Evolutionary conservation across 2,113 vertebrate species (phyloP), one percentile per base, ranked within the genome.

Genomic region (Bothrops jararaca): DNA sequence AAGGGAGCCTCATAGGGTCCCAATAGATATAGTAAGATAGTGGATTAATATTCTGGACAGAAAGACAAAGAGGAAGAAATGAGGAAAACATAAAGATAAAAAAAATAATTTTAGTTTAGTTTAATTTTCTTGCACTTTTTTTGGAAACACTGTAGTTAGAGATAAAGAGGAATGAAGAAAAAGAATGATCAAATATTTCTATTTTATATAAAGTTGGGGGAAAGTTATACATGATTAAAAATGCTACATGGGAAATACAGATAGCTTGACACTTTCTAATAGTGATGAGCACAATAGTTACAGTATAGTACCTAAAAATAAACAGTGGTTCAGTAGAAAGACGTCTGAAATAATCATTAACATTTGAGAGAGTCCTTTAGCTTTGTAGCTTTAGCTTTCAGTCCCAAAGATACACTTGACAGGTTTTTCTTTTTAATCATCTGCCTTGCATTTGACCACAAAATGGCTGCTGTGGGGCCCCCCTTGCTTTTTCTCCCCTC

Each of bases 1-100:
- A 93, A 94, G 88, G 87, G 5, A 90, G 93, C 88, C 9, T 0
- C 22, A 50, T 42, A 89, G 86, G 56, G 56, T 39, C 56, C 69
- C 48, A 89, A 89, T 48, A 91, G 74, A 89, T 90, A 86, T 0
- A 13, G 9, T 42, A 2, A 92, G 23, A 10, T 60, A 80, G 0
- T 18, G 2, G 13, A 39, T 10, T 22, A 69, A 52, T 2, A 39
- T 0, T 56, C 9, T 45, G 26, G 22, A 26, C 10, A 42, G 86
- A 74, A 92, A 90, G 88, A n/a, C 29, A 50, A 42, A 53, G 22
- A 23, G 23, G 24, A 90, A 69, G 34, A 34, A 90, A 54, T 34
- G 48, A 48, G 69, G 20, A 86, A 24, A 42, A 26, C 10, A 23
- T 11, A 50, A 74, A 7, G 4, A 34, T 20, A 7, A 6, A 24